Base-by-base conservation (phyloP, 2,113 vertebrate genomes). In the Centropus unirufus region DNA sequence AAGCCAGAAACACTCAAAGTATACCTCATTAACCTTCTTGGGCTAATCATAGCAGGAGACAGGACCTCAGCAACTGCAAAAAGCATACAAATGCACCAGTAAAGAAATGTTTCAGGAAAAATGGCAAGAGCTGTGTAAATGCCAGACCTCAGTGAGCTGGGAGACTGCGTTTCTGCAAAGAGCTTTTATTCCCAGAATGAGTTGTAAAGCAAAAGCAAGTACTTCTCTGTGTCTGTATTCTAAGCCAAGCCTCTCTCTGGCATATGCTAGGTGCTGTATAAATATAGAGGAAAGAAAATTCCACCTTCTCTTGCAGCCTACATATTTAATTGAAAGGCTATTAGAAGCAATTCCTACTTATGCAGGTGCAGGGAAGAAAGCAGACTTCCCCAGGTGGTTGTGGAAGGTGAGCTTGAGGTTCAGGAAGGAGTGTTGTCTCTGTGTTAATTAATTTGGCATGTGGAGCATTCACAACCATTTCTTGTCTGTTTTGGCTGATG, bases 371-470 rank as follows among this genome's bases (percentile, higher is more conserved):
- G 61, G 81, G 83, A 92, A 91, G 87, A 92, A 94, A 90, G 62
- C 72, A 94, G 70, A 93, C 92, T 93, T 95, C 55, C 88, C 85
- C 93, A 76, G 82, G 89, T 97, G 91, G 81, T 30, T 93, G 83
- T 93, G 92, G 90, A 97, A 96, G 94, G 74, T 95, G 94, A 97
- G 93, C 84, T 93, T 84, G 80, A 94, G 62, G 93, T 94, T 95
- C 59, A 66, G 77, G 84, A 93, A 95, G 24, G 46, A 93, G 54
- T 77, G 83, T 91, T 88, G 62, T 89, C 95, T 97, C 79, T 91
- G 75, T 89, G 75, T 95, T 98, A 97, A 98, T 98, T 97, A 96
- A 94, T 97, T 98, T 97, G 93, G 55, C 54, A 54, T 84, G 94
- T 97, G 93, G 93, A 95, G 79, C 92, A 93, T 96, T 96, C 94